Evolutionary conservation across 1,140 invertebrate genomes (phyloP).

Genomic region (Micrasema longulum): DNA sequence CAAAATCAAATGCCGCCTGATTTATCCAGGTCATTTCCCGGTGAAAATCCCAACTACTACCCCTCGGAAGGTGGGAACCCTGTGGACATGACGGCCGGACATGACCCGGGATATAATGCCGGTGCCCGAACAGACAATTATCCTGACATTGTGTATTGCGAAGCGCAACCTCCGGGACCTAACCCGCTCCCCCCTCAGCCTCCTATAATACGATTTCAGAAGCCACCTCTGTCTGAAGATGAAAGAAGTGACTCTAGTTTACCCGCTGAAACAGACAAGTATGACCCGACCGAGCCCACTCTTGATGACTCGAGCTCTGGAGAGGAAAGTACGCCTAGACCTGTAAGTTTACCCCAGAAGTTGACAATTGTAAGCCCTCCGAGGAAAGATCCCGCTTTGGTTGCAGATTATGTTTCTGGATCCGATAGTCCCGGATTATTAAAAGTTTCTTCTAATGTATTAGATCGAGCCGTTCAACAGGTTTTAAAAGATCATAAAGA

Average conservation of each 20-base stretch:
- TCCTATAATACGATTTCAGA: slow-evolving; percentile 66
- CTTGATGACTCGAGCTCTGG: slow-evolving; percentile 64
- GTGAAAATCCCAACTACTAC: slow-evolving; percentile 11
- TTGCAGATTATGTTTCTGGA: slow-evolving; percentile 35
- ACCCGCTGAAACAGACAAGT: slow-evolving; percentile 73
- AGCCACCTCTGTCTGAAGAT: slow-evolving; percentile 67
- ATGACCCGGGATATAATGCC: not conserved
- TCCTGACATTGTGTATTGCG: not conserved
- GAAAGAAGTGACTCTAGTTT: slow-evolving; percentile 75
- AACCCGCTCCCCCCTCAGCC: slow-evolving; percentile 63
- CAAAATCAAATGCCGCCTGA: slow-evolving; percentile 37
- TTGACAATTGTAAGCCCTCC: slow-evolving; percentile 50
- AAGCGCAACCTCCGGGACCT: not conserved
- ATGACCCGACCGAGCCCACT: slow-evolving; percentile 76
- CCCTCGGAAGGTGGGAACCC: slow-evolving; percentile 18
- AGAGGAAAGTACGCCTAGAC: slow-evolving; percentile 51
- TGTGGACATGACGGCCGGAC: slow-evolving; percentile 9
- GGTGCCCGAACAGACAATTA: not conserved
- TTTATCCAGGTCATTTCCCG: slow-evolving; percentile 31
- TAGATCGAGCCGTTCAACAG: slow-evolving; percentile 62
- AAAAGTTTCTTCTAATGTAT: slow-evolving; percentile 57
- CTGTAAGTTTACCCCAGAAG: slow-evolving; percentile 32
- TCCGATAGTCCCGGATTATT: slow-evolving; percentile 26
- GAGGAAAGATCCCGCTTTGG: slow-evolving; percentile 7
- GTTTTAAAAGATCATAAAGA: slow-evolving; percentile 61